These are phyloP conservation scores for Teleiodes luculella DNA, from an alignment of 2,888 invertebrate genomes.

Conservation along the genomic window DNA sequence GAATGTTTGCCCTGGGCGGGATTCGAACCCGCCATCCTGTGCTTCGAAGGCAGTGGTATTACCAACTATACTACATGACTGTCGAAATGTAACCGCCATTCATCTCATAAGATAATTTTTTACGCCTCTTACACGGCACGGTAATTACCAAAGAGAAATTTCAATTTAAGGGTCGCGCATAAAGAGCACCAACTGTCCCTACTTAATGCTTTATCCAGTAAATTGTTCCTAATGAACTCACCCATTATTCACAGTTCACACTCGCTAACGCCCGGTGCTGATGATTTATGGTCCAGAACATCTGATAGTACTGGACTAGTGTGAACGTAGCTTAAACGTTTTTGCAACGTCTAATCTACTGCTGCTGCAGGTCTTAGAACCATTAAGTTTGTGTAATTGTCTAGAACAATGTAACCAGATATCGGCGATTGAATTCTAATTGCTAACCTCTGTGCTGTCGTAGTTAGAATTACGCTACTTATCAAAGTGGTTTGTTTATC, in stretches of 20 bases:
- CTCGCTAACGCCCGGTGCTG: background rate
- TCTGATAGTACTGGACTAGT: conserved; percentile 1
- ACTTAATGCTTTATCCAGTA: conserved; percentile 1
- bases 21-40: too few species aligned
- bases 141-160: conserved; percentile 12
- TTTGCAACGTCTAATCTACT: too few species aligned
- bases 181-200: background rate
- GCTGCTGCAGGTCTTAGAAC: too few species aligned
- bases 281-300: background rate
- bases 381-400: too few species aligned
- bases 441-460: too few species aligned
- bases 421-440: too few species aligned
- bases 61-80: too few species aligned
- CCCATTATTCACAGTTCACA: conserved; percentile 14
- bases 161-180: conserved; percentile 15
- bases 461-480: too few species aligned
- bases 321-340: conserved; percentile 1
- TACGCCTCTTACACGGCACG: background rate
- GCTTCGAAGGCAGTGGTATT: too few species aligned
- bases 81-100: background rate
- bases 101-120: background rate
- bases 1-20: too few species aligned
- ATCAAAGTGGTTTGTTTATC: too few species aligned
- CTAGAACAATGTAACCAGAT: too few species aligned
- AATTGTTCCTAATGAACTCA: conserved; percentile 16